Evolutionary conservation across 2,113 vertebrate species (phyloP).

Genomic region (Muscicapa adusta): DNA sequence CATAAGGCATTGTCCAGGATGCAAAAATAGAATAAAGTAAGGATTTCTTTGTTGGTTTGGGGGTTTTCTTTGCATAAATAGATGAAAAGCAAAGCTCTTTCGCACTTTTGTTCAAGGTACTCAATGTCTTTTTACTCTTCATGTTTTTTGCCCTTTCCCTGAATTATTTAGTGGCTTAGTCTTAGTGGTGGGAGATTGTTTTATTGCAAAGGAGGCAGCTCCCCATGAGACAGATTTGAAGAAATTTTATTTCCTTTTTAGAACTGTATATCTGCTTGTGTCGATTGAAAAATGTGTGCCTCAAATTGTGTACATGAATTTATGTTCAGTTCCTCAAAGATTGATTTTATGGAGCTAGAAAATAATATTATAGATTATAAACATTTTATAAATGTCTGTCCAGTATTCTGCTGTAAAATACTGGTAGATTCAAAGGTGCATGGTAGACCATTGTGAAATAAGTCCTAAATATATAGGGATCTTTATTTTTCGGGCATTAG

Average conservation of each 20-base stretch:
- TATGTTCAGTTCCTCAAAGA: neutral
- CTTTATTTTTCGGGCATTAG: neutral
- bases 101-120: neutral
- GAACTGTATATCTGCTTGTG: neutral
- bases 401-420: neutral
- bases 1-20: neutral
- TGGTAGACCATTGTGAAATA: neutral
- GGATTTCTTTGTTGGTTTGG: neutral
- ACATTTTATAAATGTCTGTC: neutral
- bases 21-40: neutral
- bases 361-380: neutral
- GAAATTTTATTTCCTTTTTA: conserved; percentile 3
- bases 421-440: neutral
- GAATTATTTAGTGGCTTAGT: neutral
- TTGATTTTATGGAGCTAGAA: neutral
- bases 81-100: neutral
- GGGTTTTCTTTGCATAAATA: neutral
- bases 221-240: neutral
- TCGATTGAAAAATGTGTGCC: neutral
- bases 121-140: neutral
- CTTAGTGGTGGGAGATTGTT: neutral
- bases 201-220: neutral
- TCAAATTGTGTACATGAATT: neutral
- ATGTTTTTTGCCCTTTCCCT: neutral
- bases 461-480: neutral